Base-by-base conservation (phyloP, 2,888 invertebrate species). In the Ischnura elegans region DNA sequence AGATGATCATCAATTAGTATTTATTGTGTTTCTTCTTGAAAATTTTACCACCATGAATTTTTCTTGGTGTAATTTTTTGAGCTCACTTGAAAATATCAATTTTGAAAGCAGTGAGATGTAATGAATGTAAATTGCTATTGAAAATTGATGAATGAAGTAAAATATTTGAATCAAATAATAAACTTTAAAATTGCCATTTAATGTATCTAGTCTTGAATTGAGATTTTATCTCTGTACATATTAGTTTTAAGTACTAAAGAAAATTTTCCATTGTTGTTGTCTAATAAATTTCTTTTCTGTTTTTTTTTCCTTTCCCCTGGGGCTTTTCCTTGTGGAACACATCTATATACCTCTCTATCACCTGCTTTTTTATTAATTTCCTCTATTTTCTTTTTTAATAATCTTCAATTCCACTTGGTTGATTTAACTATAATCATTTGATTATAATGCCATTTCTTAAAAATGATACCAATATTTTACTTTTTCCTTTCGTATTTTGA, bases 401-500 rank as follows among this genome's bases (percentile, higher is more conserved):
- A 55, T 51, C 6, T 13, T 10, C 36, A n/a, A 36, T 51, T n/a
- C 13, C 55, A n/a, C 19, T 16, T 42, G 5, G 6, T 55, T 10
- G 8, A 51, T 47, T 21, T 4, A 46, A 6, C 46, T n/a, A 21
- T 51, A 36, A 51, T 42, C 13, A 5, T n/a, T 21, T 51, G 19
- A 29, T 51, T 46, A 76, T 76, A 42, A 93, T n/a, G n/a, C n/a
- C n/a, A n/a, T 93, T 76, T 45, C 45, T 29, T 93, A 1, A 8
- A 42, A 42, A 66, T 55, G 61, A n/a, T n/a, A n/a, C n/a, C 0
- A 36, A 36, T 76, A 13, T 19, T 29, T 61, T 55, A n/a, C 42
- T 87, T 36, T n/a, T 55, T 55, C 46, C 76, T 84, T 47, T 47
- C 47, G 42, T 84, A 6, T 16, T 42, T 84, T 87, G 46, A 87